Evolutionary conservation across 1,140 invertebrate genomes (phyloP), one percentile per base, ranked within the genome.

Genomic region (Drosophila pruinosa): DNA sequence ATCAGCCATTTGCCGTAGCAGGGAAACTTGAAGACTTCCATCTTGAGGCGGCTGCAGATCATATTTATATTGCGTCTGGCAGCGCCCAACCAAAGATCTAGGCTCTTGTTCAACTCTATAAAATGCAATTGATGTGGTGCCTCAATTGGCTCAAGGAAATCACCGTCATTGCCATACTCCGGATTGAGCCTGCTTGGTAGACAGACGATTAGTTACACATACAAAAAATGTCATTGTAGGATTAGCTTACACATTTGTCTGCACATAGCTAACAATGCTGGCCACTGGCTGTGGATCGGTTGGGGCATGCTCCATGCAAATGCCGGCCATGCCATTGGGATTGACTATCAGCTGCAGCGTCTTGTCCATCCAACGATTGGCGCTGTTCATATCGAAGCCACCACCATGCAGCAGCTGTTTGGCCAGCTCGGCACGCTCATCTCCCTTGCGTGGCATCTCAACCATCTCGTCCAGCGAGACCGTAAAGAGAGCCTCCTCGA

Each of bases 281-380:
- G 96, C 95, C 67, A 98, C 94, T 0, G 97, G 96, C 67, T 96
- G 95, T 1, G 97, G 97, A 92, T 99, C 98, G 17, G 97, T 97
- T 2, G 97, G 96, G 5, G 97, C 96, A 91, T 99, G 97, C 91
- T 99, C 98, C 90, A 98, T 98, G 15, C 95, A 96, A 31, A 98
- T 91, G 0, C 98, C 98, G 71, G 95, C 93, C 62, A 95, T 93
- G 22, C 98, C 97, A 91, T 97, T 95, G 19, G 92, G 92, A 48
- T 96, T 96, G 48, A 98, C 93, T 41, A 98, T 94, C 80, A 97
- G 95, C 95, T 96, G 96, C 43, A 97, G 91, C 4, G 95, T 96
- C 92, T 97, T 97, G 86, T 97, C 97, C 91, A 95, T 97, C 97
- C 97, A 98, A n/a, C 97, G 93, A 90, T 98, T 98, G 19, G 92